Base-by-base conservation (phyloP, 2,797 vertebrate species). In the Pseudomugil gertrudae region DNA sequence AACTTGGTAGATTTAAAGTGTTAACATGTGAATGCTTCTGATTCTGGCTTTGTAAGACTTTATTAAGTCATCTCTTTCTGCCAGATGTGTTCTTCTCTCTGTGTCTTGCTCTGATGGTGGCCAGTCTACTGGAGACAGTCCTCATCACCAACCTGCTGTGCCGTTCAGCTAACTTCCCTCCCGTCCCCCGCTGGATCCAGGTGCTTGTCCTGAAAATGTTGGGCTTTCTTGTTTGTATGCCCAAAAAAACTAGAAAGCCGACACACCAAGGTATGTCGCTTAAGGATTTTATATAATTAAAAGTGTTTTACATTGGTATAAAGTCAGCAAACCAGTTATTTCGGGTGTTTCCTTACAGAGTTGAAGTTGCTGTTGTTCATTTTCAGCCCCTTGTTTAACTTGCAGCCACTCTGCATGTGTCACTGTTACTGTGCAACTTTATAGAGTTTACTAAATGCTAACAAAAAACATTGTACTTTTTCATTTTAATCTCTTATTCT, bases 81-180 rank as follows among this genome's bases (percentile, higher is more conserved):
- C 3, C 67, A 94, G 93, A 90, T 50, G 90, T 89, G 2, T 93
- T 92, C 72, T 90, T 94, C 66, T 87, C 90, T 14, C 60, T 94
- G 51, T 95, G 93, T 62, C 83, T 95, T 87, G 79, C 91, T 53
- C 83, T 95, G 62, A 95, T 93, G 92, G 93, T 94, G 64, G 62
- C 86, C 76, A 94, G 94, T 77, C 87, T 95, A 3, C 74, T 93
- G 68, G 93, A 95, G 73, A 92, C 93, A 0, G 85, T 95, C 61
- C 8, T 94, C 66, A 88, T 95, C 77, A 91, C 91, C 65, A 89
- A 94, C 55, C 76, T 94, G 38, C 63, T 93, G 53, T 77, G 75
- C 69, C 76, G 69, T 55, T 66, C 84, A 6, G 69, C 3, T 23
- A 40, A 81, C 38, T 53, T 80, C 48, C 32, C 66, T 23, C 75